Percentiles rank a stretch among this genome's conserved stretches.
phyloP scores from a whole-genome alignment of 2,888 invertebrate genomes.

The Caenorhabditis drosophilae region DNA sequence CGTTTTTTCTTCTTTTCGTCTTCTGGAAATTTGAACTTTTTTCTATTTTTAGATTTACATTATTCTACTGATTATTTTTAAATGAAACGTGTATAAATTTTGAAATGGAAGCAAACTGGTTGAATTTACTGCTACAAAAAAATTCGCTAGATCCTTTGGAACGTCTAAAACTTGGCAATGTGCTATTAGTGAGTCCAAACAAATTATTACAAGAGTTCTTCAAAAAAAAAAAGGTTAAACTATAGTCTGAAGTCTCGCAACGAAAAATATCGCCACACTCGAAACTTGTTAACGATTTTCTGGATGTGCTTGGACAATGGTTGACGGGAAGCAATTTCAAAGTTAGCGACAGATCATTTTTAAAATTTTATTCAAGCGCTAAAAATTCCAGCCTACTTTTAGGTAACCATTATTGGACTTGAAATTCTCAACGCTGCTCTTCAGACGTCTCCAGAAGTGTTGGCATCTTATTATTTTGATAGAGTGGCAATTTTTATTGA shows the following conservation, averaged over 20 bases:
- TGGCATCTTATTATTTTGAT: constrained; percentile 36
- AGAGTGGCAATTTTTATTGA: constrained; percentile 20
- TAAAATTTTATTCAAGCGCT: neutral
- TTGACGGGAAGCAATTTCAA: constrained; percentile 37
- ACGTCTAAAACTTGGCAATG: constrained; percentile 23
- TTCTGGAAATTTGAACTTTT: too few relatives aligned
- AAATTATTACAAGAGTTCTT: too few relatives aligned
- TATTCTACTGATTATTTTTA: too few relatives aligned
- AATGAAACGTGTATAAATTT: too few relatives aligned
- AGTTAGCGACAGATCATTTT: constrained; percentile 2
- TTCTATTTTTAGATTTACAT: too few relatives aligned
- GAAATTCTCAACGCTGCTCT: constrained; percentile 30
- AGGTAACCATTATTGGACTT: constrained; percentile 25
- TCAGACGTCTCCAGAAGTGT: constrained; percentile 16
- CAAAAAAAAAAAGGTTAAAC: too few relatives aligned
- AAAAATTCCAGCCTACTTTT: constrained; percentile 1
- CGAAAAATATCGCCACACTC: constrained; percentile 31
- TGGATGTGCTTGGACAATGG: constrained; percentile 36
- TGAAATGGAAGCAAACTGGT: constrained; percentile 35
- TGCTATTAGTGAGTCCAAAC: constrained; percentile 16
- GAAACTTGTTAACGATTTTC: constrained; percentile 35
- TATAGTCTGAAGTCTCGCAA: constrained; percentile 31
- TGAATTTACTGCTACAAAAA: constrained; percentile 21
- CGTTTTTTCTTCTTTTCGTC: too few relatives aligned
- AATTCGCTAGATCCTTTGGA: constrained; percentile 35